phyloP scores from a whole-genome alignment of 2,888 invertebrate species.

The Temnothorax unifasciatus region DNA sequence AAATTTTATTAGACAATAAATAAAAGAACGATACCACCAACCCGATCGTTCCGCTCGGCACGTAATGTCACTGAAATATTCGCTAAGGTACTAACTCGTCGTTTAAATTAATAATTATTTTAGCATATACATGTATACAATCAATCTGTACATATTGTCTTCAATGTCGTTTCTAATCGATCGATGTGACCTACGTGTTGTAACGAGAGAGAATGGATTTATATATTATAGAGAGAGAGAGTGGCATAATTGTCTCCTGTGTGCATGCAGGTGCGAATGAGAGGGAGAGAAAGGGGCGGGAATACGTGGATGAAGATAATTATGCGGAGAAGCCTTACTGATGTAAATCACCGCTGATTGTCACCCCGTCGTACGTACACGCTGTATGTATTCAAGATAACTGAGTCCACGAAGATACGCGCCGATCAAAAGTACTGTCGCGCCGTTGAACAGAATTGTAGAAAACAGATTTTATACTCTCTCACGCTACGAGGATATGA shows the following conservation, averaged over 20 bases:
- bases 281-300: conserved; percentile 56
- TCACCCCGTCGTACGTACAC: not conserved
- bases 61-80: conserved; percentile 61
- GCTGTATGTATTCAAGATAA: not conserved
- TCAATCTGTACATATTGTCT: conserved; percentile 82
- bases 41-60: conserved; percentile 55
- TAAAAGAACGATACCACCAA: conserved; percentile 21
- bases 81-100: conserved; percentile 75
- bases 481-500: not conserved
- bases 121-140: conserved; percentile 73
- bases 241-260: conserved; percentile 39
- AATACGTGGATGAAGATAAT: conserved; percentile 30
- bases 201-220: conserved; percentile 61
- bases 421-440: conserved; percentile 9
- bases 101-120: conserved; percentile 75
- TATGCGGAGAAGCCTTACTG: conserved; percentile 15
- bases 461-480: not conserved
- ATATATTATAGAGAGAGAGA: conserved; percentile 40
- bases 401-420: not conserved
- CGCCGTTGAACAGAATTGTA: not conserved
- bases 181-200: conserved; percentile 64
- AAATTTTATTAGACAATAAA: not conserved
- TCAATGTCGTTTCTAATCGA: conserved; percentile 78
- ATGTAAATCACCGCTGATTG: conserved; percentile 40
- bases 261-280: conserved; percentile 50